Percentiles rank a stretch among this genome's conserved stretches.
Conservation (phyloP, 2,797 vertebrate species). For the Catostomus latipinnis region DNA sequence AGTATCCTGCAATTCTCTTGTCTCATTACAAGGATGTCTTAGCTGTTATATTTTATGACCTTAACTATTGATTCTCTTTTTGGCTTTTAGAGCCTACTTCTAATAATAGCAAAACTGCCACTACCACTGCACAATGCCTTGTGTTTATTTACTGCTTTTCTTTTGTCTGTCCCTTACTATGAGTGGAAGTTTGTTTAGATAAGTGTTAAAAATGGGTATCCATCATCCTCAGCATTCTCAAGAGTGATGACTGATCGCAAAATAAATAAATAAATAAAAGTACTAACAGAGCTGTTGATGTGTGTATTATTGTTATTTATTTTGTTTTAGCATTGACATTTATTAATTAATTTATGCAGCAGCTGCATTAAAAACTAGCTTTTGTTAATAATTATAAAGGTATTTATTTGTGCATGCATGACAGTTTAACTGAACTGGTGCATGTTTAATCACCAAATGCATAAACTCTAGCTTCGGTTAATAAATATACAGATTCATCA, state of each 20-base stretch:
- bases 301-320: background rate
- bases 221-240: conserved; percentile 44
- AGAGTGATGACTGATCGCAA: conserved; percentile 17
- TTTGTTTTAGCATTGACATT: background rate
- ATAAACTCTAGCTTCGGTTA: no score
- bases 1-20: conserved; percentile 30
- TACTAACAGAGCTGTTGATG: background rate
- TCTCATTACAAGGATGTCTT: conserved; percentile 40
- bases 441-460: no score
- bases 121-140: conserved; percentile 55
- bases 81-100: conserved; percentile 56
- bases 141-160: conserved; percentile 60
- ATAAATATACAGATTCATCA: no score
- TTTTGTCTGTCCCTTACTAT: conserved; percentile 44
- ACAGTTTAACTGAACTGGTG: no score
- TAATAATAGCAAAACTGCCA: conserved; percentile 61
- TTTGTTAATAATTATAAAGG: no score
- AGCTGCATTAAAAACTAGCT: no score
- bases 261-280: background rate
- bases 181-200: conserved; percentile 47
- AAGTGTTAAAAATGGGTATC: conserved; percentile 7
- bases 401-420: no score
- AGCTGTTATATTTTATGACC: conserved; percentile 44
- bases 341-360: no score
- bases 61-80: conserved; percentile 66